phyloP scores from a whole-genome alignment of 1,140 invertebrate genomes.

The Cotesia typhae region DNA sequence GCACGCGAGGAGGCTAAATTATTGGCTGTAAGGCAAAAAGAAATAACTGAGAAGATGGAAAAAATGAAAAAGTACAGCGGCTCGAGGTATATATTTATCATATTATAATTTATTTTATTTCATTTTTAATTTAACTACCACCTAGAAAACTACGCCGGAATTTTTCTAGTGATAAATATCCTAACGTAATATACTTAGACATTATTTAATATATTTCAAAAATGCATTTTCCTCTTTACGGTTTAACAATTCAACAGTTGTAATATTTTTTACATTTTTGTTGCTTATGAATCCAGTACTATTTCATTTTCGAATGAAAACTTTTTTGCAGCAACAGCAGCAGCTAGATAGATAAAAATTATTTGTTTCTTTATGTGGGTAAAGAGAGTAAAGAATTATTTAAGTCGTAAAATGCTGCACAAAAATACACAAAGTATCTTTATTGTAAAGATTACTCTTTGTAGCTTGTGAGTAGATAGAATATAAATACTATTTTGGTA shows the following conservation, averaged over 20 bases:
- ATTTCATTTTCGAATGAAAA: background rate
- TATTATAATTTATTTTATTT: background rate
- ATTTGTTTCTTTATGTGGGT: background rate
- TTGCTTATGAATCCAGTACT: too few relatives aligned
- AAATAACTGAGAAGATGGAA: conserved; percentile 70
- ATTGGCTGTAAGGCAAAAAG: conserved; percentile 72
- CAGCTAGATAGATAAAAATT: conserved; percentile 4
- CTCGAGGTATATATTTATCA: conserved; percentile 67
- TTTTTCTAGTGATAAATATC: background rate
- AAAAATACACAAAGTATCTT: background rate
- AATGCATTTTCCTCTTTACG: background rate
- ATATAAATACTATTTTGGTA: background rate
- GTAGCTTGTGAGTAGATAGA: background rate
- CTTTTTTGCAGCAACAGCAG: background rate
- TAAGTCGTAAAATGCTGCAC: background rate
- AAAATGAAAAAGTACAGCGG: conserved; percentile 74
- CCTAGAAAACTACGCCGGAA: background rate
- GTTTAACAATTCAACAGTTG: background rate
- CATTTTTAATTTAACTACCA: background rate
- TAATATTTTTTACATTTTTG: background rate
- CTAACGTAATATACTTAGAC: background rate
- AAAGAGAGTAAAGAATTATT: background rate
- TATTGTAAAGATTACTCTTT: background rate
- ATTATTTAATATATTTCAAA: background rate
- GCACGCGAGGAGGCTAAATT: conserved; percentile 83